A percentile compares a stretch with the other conserved stretches of the same genome.
Conservation (phyloP, 2,888 invertebrate genomes). For the Tinea trinotella region DNA sequence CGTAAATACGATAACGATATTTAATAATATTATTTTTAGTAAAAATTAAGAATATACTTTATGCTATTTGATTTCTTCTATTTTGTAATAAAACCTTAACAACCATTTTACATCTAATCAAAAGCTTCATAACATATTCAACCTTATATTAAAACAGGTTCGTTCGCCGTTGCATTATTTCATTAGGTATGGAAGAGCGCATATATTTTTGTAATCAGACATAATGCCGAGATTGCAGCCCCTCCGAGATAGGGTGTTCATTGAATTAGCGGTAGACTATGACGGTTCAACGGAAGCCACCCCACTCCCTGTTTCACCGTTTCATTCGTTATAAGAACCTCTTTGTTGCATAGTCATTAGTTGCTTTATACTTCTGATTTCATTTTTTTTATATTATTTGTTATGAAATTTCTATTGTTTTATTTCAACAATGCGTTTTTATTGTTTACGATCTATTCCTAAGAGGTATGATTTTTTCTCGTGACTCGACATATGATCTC, state of each 20-base stretch:
- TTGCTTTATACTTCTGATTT: conserved; percentile 1
- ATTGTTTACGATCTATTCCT: too few species aligned
- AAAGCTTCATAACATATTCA: not conserved
- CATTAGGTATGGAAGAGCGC: conserved; percentile 27
- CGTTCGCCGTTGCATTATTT: conserved; percentile 26
- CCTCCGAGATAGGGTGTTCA: conserved; percentile 10
- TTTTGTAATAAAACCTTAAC: not conserved
- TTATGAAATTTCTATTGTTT: too few species aligned
- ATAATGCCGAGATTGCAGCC: conserved; percentile 22
- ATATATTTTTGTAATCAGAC: conserved; percentile 40
- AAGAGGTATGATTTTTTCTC: too few species aligned
- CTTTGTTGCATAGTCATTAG: conserved; percentile 3
- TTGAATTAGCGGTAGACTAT: conserved; percentile 14
- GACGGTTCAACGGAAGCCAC: conserved; percentile 3
- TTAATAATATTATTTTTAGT: too few species aligned
- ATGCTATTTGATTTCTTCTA: too few species aligned
- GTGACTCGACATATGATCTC: too few species aligned
- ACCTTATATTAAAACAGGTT: not conserved
- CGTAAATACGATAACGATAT: too few species aligned
- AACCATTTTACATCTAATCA: not conserved
- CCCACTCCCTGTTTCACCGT: conserved; percentile 10
- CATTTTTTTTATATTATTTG: too few species aligned
- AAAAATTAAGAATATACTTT: too few species aligned
- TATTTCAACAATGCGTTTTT: too few species aligned
- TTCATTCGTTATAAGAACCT: not conserved